Base-by-base conservation (phyloP, 2,113 vertebrate species). In the Mystacornis crossleyi region DNA sequence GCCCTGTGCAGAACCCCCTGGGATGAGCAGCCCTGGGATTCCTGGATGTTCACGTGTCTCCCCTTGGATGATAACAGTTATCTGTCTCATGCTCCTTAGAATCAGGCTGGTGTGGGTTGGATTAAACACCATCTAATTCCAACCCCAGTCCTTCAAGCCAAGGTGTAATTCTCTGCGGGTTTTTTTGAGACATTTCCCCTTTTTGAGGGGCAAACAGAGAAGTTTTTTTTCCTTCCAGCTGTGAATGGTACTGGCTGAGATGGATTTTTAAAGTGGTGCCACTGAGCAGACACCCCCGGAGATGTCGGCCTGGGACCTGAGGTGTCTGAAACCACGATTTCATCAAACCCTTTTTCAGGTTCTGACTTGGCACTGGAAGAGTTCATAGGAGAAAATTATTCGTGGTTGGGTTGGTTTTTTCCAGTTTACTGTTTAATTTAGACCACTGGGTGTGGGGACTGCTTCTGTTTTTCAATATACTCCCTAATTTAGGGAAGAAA, bases 121-220 rank as follows among this genome's bases (percentile, higher is more conserved):
- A 58, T 60, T n/a, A 38, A 51, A 47, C 14, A 29, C 2, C 13
- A 47, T 21, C 38, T n/a, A 3, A 38, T 60, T 81, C 53, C 53
- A 29, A 3, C 16, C 26, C 15, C n/a, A 40, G 16, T 14, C 28
- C 83, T 62, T 66, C 64, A 20, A 64, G 40, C 36, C 43, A n/a
- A 70, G 47, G 7, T 62, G 43, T 33, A 26, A 50, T 84, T 73
- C 77, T 29, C 10, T 45, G 12, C 0, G 10, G n/a, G n/a, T 0
- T 4, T 78, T 66, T 66, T 62, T 72, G 18, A 0, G 0, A 20
- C 5, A 0, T 87, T 66, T 10, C 21, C 5, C 15, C 33, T 0
- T 24, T 2, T 70, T 54, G n/a, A 28, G 16, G 33, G 50, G n/a
- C 89, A 62, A 26, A 33, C 14, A 36, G 33, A 66, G 57, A 28